phyloP scores from a whole-genome alignment of 2,888 invertebrate species.

The Yponomeuta evonymella region DNA sequence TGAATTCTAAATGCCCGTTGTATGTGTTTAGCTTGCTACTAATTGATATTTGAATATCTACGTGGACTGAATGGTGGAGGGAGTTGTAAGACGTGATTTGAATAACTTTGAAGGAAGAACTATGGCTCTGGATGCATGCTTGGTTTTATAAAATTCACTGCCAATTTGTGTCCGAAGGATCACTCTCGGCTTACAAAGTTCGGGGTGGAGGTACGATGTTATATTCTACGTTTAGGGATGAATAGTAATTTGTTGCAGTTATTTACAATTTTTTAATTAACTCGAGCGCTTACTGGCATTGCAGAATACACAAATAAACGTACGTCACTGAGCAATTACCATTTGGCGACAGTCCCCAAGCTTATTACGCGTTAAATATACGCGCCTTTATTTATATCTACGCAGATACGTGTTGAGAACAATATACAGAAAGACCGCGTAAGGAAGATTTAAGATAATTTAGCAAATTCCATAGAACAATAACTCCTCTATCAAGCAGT shows the following conservation, averaged over 20 bases:
- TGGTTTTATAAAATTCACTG: background rate
- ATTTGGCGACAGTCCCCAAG: constrained; percentile 18
- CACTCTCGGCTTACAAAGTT: too few relatives aligned
- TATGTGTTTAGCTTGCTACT: constrained; percentile 33
- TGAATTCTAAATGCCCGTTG: constrained; percentile 19
- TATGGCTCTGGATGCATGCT: background rate
- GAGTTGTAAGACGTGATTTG: background rate
- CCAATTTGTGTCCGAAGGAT: background rate
- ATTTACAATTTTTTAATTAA: background rate
- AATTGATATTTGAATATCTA: constrained; percentile 59
- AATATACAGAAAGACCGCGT: background rate
- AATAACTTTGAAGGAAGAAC: background rate
- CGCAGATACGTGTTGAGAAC: background rate
- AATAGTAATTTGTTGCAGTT: background rate
- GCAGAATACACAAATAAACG: background rate
- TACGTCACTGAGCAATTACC: constrained; percentile 13
- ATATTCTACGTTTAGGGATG: background rate
- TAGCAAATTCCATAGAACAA: too few relatives aligned
- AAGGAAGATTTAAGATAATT: background rate
- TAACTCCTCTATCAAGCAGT: too few relatives aligned
- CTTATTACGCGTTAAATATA: constrained; percentile 38
- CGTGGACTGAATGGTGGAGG: constrained; percentile 37
- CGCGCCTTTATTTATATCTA: constrained; percentile 45
- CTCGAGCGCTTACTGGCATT: background rate
- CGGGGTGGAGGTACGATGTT: too few relatives aligned